Evolutionary conservation across 1,140 invertebrate species (phyloP), one percentile per base, ranked within the genome.

Genomic region (Agrypnia vestita): DNA sequence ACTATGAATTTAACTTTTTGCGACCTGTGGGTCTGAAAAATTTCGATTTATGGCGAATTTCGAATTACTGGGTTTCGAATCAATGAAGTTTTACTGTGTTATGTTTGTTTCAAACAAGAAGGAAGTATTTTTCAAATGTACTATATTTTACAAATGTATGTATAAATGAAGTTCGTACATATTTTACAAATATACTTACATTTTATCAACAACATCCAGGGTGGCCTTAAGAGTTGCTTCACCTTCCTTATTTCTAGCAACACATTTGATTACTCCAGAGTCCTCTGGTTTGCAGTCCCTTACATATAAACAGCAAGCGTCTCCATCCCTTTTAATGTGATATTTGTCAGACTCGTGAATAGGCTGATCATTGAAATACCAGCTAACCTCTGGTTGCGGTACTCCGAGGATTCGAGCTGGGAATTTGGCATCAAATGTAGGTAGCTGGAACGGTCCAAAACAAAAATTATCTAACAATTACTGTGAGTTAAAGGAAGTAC

Each of bases 141-240:
- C 93, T 86, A 96, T 95, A 96, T 94, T 88, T 95, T 94, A 82
- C n/a, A n/a, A n/a, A n/a, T n/a, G n/a, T n/a, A n/a, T n/a, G n/a
- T n/a, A n/a, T n/a, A n/a, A n/a, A n/a, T n/a, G n/a, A n/a, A n/a
- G n/a, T n/a, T n/a, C n/a, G n/a, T n/a, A n/a, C n/a, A n/a, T 35
- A 35, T 35, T 6, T 35, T 35, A 35, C 6, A 35, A 35, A 35
- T 3, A 13, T 73, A 35, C 93, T 93, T 86, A 96, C 95, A 96
- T 94, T 88, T 95, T 94, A 82, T 96, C 94, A 0, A 96, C 94
- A 55, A 97, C 91, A 46, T 94, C 91, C 1, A 97, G 87, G 12
- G 89, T 89, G 0, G 95, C 95, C 79, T 93, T 91, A 77, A 95
- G 96, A 13, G 91, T 89, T 17, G 93, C 95, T 85, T 95, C 91